Evolutionary conservation across 1,140 invertebrate species (phyloP), one percentile per base, ranked within the genome.

Genomic region (Calosoma granatense): DNA sequence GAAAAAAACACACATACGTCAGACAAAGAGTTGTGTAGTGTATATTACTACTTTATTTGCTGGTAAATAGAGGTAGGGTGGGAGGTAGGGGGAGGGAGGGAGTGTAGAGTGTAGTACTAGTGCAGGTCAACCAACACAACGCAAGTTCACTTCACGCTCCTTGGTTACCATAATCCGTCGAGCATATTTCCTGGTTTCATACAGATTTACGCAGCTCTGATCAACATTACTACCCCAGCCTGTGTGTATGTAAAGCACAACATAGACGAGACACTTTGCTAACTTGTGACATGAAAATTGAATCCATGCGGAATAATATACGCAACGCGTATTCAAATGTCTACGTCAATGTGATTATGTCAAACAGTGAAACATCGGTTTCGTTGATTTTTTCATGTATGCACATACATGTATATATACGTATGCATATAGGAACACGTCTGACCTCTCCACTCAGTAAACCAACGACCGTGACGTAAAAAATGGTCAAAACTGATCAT

Each of bases 171-270:
- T 47, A 47, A 47, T 17, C 41, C 41, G 41, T 17, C 41, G 15
- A 47, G 41, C 41, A 47, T 47, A 47, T 47, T 47, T 47, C 41
- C 41, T 47, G 41, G 41, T 47, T 47, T 47, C 17, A 47, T 47
- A 47, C 41, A 9, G 41, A 47, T 47, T 47, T 47, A 47, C 41
- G 15, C 6, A 4, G 9, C 17, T 11, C 41, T 12, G 41, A 17
- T 47, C 9, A 47, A 47, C 17, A 6, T 36, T 9, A 6, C 26
- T 36, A 9, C n/a, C 6, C 26, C 26, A 36, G 41, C 9, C 41
- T 12, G 4, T 17, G 17, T 47, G 17, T 47, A 47, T 4, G 6
- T 47, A 47, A 47, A 47, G 41, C 41, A 12, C 17, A 17, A 12
- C 17, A 47, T 47, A 47, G 41, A 17, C 6, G 17, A 47, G 4